phyloP scores from a whole-genome alignment of 35 echinoderm and acorn worm genomes.

The Hemicentrotus pulcherrimus region DNA sequence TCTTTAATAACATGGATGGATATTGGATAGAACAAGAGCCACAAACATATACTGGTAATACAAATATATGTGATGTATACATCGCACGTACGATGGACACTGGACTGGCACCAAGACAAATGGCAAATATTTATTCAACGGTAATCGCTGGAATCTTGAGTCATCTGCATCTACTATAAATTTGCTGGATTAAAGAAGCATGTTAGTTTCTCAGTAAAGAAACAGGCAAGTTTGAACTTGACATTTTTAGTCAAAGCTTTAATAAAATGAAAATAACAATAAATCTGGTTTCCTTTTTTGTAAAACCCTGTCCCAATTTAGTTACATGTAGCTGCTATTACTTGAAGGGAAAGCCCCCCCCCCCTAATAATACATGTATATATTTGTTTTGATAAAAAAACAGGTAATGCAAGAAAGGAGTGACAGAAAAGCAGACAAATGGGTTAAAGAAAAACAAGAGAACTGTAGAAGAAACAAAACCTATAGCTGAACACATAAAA shows the following conservation, averaged over 20 bases:
- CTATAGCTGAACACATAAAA: too few species aligned
- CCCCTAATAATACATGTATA: too few species aligned
- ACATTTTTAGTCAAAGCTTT: not conserved
- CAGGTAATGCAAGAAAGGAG: too few species aligned
- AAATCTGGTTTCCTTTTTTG: not conserved
- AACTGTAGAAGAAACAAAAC: too few species aligned
- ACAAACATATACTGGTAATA: not conserved
- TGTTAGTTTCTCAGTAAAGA: not conserved
- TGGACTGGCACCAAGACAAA: constrained; percentile 3
- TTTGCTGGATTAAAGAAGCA: not conserved
- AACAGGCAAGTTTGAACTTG: not conserved
- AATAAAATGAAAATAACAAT: not conserved
- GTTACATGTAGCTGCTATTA: too few species aligned
- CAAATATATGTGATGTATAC: not conserved
- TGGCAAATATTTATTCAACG: not conserved
- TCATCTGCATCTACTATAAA: not conserved
- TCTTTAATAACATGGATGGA: not conserved
- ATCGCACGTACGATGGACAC: not conserved
- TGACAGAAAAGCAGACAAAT: too few species aligned
- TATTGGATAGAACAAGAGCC: not conserved
- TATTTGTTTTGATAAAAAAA: too few species aligned
- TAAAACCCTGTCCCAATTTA: not conserved
- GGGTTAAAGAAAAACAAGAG: too few species aligned
- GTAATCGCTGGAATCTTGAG: constrained; percentile 5
- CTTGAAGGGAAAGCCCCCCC: too few species aligned